Conservation (phyloP, 2,113 vertebrate genomes). For the Proterorhinus semilunaris region DNA sequence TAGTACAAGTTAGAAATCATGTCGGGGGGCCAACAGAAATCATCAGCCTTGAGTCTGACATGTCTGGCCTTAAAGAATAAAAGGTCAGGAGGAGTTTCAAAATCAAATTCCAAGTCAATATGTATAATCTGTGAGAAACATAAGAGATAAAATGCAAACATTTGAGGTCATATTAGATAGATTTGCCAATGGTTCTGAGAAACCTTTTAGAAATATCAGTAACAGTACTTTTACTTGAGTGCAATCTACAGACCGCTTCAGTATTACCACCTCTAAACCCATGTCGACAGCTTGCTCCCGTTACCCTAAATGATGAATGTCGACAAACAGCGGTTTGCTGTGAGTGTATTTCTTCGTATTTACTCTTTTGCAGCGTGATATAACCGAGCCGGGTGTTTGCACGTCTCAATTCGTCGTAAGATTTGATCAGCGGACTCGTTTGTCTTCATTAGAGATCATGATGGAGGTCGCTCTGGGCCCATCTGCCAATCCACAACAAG, state of each 20-base stretch:
- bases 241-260: conserved; percentile 15
- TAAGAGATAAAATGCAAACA: too few relatives aligned
- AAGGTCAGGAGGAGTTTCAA: too few relatives aligned
- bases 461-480: conserved; percentile 33
- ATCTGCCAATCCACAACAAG: conserved; percentile 30
- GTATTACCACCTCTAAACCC: conserved; percentile 40
- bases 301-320: conserved; percentile 36
- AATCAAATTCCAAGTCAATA: too few relatives aligned
- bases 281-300: conserved; percentile 16
- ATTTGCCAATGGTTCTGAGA: too few relatives aligned
- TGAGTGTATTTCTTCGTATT: conserved; percentile 44
- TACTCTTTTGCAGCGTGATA: conserved; percentile 36
- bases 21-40: too few relatives aligned
- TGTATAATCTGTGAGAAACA: too few relatives aligned
- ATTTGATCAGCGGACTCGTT: conserved; percentile 55
- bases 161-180: too few relatives aligned
- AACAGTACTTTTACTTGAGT: too few relatives aligned
- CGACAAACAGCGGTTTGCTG: conserved; percentile 37
- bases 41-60: too few relatives aligned
- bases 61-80: too few relatives aligned
- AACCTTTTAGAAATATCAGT: too few relatives aligned
- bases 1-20: too few relatives aligned
- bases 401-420: conserved; percentile 43
- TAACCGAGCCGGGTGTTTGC: conserved; percentile 44
- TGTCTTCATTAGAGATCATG: conserved; percentile 54